A percentile compares a stretch with the other conserved stretches of the same genome.
These are phyloP conservation scores for Lophochroa leadbeateri DNA, from an alignment of 2,113 vertebrate species.

Conservation along the genomic window DNA sequence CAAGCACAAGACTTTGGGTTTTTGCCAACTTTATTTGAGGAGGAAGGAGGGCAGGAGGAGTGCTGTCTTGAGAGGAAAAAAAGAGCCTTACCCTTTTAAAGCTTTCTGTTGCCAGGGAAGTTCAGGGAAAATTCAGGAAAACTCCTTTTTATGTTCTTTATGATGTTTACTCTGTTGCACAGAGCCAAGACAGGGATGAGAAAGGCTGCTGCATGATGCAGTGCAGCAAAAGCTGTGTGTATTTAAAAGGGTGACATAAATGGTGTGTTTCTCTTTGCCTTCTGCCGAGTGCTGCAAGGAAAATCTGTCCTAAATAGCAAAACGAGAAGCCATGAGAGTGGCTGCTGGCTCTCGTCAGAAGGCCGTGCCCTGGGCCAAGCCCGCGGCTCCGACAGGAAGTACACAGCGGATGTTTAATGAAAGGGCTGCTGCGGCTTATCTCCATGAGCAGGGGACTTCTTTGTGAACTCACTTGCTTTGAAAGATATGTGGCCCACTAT, in stretches of 20 bases:
- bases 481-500: slow-evolving; percentile 42
- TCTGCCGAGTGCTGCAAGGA: slow-evolving; percentile 27
- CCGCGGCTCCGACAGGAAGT: slow-evolving; percentile 23
- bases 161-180: slow-evolving; percentile 51
- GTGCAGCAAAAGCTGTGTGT: slow-evolving; percentile 41
- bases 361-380: not conserved
- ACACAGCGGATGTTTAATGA: slow-evolving; percentile 56
- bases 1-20: not conserved
- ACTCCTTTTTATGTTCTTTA: slow-evolving; percentile 61
- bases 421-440: slow-evolving; percentile 65
- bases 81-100: not conserved
- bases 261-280: slow-evolving; percentile 59
- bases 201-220: slow-evolving; percentile 18
- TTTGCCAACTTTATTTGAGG: slow-evolving; percentile 15
- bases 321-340: not conserved
- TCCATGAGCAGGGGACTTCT: not conserved
- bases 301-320: slow-evolving; percentile 25
- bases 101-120: slow-evolving; percentile 62
- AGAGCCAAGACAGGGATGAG: slow-evolving; percentile 40
- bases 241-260: slow-evolving; percentile 48
- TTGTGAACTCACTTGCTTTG: slow-evolving; percentile 35
- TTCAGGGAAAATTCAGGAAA: slow-evolving; percentile 64
- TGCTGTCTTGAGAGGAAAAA: slow-evolving; percentile 19
- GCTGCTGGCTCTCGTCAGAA: not conserved
- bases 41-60: not conserved